Evolutionary conservation across 2,113 vertebrate species (phyloP).

Genomic region (Pitta sordida): DNA sequence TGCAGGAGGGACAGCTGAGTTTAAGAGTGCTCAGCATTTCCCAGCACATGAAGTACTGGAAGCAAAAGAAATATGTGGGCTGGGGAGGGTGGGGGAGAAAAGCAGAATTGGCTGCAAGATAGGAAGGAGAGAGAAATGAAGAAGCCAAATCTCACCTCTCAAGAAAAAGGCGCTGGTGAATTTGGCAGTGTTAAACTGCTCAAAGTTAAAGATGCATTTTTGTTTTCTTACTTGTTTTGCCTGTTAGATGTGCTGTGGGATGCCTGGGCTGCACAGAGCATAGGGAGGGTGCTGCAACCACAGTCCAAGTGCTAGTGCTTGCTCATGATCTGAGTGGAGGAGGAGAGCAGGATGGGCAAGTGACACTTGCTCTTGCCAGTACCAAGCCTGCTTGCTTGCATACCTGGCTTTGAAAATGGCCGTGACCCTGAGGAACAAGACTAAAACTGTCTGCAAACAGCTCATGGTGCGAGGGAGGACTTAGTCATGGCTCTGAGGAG

Average conservation of each 20-base stretch:
- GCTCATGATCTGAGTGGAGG: not conserved
- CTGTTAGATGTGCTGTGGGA: not conserved
- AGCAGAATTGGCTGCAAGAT: not conserved
- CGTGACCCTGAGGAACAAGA: not conserved
- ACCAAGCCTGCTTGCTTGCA: not conserved
- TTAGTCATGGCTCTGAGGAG: not conserved
- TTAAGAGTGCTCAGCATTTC: not conserved
- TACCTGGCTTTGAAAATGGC: not conserved
- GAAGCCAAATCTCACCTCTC: not conserved
- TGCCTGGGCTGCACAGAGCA: not conserved
- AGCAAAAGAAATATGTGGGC: not conserved
- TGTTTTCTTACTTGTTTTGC: not conserved
- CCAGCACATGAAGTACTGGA: not conserved
- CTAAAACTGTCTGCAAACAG: not conserved
- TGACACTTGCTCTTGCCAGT: not conserved
- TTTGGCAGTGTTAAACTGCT: not conserved
- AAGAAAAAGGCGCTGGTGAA: not conserved
- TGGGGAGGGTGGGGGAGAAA: not conserved
- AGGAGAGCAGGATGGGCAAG: slow-evolving; percentile 18
- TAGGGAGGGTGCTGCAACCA: not conserved
- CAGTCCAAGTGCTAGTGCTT: not conserved
- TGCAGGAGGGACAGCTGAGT: not conserved
- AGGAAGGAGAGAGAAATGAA: not conserved
- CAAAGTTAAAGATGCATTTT: not conserved
- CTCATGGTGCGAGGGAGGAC: not conserved